These are phyloP conservation scores for Drosophila pseudoobscura DNA, from an alignment of 1,140 invertebrate species.

Conservation along the genomic window DNA sequence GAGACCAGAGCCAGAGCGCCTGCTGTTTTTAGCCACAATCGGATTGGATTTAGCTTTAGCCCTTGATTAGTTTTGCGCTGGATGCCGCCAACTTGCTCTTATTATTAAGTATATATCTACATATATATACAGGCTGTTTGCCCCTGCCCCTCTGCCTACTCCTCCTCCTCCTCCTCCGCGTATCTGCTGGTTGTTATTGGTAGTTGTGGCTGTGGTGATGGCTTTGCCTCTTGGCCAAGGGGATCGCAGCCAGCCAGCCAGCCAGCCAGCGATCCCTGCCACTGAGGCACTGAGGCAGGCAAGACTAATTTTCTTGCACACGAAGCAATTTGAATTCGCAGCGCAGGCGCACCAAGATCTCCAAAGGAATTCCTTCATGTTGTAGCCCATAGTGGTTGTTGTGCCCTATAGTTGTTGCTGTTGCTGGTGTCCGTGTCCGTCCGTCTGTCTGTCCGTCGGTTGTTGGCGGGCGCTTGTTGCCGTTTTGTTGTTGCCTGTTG, in stretches of 20 bases:
- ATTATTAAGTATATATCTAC: constrained; percentile 74
- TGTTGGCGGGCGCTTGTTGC: constrained; percentile 62
- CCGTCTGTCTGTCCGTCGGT: not conserved
- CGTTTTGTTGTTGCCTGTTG: constrained; percentile 61
- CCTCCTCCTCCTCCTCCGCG: not conserved
- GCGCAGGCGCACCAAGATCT: constrained; percentile 65
- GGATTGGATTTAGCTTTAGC: constrained; percentile 81
- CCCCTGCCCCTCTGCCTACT: constrained; percentile 35
- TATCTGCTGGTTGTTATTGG: constrained; percentile 48
- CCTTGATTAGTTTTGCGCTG: constrained; percentile 78
- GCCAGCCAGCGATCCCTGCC: too few relatives aligned
- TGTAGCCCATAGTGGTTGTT: constrained; percentile 1
- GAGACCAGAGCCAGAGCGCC: constrained; percentile 36
- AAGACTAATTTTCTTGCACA: constrained; percentile 83
- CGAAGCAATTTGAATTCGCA: constrained; percentile 80
- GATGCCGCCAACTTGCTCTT: constrained; percentile 71
- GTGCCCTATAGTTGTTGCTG: constrained; percentile 3
- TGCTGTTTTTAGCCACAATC: constrained; percentile 71
- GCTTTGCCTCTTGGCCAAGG: constrained; percentile 47
- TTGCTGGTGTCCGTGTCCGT: constrained; percentile 37
- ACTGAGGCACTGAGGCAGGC: constrained; percentile 26
- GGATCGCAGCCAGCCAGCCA: not conserved
- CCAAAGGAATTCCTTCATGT: constrained; percentile 61
- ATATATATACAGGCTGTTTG: constrained; percentile 30
- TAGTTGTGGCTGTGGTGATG: constrained; percentile 25